Percentiles rank a stretch among this genome's conserved stretches.
Evolutionary conservation across 2,113 vertebrate species (phyloP).

Genomic region (Lophochroa leadbeateri): DNA sequence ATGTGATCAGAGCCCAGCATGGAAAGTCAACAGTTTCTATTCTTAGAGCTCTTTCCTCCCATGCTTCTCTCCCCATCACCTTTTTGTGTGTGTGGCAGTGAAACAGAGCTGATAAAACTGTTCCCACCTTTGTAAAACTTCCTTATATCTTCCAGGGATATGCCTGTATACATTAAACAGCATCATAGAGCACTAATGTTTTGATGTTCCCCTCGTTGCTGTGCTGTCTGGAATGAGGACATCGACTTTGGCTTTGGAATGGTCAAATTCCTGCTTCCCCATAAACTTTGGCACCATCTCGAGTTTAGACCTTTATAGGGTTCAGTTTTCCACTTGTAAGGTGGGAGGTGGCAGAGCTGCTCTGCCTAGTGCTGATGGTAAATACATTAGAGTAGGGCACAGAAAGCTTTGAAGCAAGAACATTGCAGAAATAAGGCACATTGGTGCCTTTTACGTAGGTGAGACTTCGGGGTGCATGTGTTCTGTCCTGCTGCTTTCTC

Average conservation of each 20-base stretch:
- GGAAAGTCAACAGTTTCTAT: neutral
- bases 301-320: neutral
- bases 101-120: neutral
- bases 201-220: neutral
- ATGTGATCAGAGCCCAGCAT: neutral
- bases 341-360: neutral
- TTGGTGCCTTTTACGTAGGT: neutral
- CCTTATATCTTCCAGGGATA: neutral
- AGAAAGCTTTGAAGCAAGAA: neutral
- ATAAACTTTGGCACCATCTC: accelerated
- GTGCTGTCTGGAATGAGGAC: neutral
- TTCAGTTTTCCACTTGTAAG: neutral
- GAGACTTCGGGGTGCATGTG: neutral
- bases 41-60: neutral
- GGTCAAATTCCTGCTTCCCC: neutral
- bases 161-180: neutral
- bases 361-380: neutral
- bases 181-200: neutral
- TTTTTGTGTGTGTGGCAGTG: neutral
- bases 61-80: neutral
- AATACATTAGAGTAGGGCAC: neutral
- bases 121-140: neutral
- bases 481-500: neutral
- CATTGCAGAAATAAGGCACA: neutral
- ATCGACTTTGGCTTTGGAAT: neutral